Conservation (phyloP, 2,113 vertebrate genomes). For the Prolemur simus region DNA sequence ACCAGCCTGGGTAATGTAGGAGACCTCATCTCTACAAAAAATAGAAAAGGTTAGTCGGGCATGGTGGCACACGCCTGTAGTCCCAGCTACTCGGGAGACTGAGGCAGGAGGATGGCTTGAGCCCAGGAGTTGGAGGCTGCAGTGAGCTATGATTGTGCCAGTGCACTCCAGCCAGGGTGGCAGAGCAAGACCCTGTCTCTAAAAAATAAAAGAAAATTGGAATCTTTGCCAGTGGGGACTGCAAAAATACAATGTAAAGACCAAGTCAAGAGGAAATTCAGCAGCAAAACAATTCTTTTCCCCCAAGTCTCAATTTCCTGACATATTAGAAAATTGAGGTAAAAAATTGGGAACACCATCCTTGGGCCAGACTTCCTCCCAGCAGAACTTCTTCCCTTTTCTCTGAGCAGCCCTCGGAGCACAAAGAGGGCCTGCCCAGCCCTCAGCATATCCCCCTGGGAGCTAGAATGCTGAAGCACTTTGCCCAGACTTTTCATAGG, state of each 20-base stretch:
- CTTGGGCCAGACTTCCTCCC: background rate
- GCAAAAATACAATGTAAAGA: background rate
- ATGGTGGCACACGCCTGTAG: no score
- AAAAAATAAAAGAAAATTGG: background rate
- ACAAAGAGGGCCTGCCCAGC: background rate
- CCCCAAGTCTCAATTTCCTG: background rate
- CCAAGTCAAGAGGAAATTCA: background rate
- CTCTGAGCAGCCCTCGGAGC: background rate
- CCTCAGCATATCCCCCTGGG: accelerated
- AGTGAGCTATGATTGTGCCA: no score
- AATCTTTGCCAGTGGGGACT: background rate
- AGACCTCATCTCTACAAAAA: no score
- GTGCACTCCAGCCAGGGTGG: no score
- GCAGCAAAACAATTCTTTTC: background rate
- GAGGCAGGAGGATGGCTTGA: no score
- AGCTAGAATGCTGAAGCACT: accelerated
- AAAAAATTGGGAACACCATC: background rate
- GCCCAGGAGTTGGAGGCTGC: no score
- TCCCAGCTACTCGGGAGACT: no score
- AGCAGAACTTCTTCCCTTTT: accelerated
- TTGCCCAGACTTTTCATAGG: background rate
- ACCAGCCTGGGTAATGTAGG: no score
- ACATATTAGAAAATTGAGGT: background rate
- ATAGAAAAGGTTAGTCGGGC: no score
- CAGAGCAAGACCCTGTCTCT: no score